phyloP scores from a whole-genome alignment of 2,888 invertebrate genomes.

The Agapetus fuscipes region DNA sequence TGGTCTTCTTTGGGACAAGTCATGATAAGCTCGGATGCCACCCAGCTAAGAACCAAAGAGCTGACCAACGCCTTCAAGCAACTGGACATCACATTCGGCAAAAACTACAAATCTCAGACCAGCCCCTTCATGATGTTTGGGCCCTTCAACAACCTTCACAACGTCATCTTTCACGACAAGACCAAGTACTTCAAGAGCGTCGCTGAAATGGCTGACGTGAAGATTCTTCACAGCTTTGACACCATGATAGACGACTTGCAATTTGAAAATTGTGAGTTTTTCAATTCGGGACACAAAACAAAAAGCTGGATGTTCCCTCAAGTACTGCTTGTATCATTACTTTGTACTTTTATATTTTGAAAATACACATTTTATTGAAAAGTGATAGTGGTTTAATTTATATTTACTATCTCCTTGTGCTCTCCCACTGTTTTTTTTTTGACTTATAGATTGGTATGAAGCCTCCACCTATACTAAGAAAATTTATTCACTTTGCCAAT shows the following conservation, averaged over 20 bases:
- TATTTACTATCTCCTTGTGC: too few species aligned
- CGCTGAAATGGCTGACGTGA: slow-evolving; percentile 29
- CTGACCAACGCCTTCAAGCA: slow-evolving; percentile 59
- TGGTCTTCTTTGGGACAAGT: slow-evolving; percentile 62
- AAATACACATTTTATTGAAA: too few species aligned
- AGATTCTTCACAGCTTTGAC: slow-evolving; percentile 37
- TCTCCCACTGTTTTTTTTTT: too few species aligned
- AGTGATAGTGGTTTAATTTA: too few species aligned
- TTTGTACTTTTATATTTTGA: too few species aligned
- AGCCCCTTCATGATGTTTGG: slow-evolving; percentile 63
- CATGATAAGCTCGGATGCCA: slow-evolving; percentile 48
- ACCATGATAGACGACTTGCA: slow-evolving; percentile 19
- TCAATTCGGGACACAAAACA: background rate
- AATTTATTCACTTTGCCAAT: too few species aligned
- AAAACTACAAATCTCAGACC: slow-evolving; percentile 43
- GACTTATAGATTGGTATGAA: too few species aligned
- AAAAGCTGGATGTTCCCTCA: too few species aligned
- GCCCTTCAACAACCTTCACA: slow-evolving; percentile 49
- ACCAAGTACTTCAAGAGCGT: slow-evolving; percentile 34
- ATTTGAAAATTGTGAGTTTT: slow-evolving; percentile 8
- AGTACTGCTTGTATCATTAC: too few species aligned
- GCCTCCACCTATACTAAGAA: too few species aligned
- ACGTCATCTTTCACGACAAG: slow-evolving; percentile 58
- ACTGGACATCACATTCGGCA: slow-evolving; percentile 63
- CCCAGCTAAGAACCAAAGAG: slow-evolving; percentile 52